These are phyloP conservation scores for Sternotherus odoratus DNA, from an alignment of 2,797 vertebrate species.

Conservation along the genomic window DNA sequence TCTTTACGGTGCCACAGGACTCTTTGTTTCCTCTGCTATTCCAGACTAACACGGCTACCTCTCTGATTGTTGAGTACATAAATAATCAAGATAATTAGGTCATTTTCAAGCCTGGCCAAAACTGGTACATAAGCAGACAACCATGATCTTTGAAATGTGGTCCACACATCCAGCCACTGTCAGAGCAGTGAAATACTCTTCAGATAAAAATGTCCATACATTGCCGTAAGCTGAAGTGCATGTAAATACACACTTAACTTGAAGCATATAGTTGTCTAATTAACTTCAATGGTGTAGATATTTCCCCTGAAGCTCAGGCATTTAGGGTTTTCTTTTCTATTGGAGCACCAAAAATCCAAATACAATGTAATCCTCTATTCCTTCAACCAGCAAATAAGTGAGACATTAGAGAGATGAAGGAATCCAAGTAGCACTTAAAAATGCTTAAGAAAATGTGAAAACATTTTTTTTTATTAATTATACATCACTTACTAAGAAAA, in stretches of 20 bases:
- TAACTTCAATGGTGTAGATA: neutral
- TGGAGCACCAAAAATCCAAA: neutral
- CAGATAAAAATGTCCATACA: neutral
- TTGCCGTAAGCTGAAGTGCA: neutral
- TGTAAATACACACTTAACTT: neutral
- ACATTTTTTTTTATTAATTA: conserved; percentile 26
- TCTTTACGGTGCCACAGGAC: too few species aligned
- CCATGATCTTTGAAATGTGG: neutral
- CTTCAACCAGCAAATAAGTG: neutral
- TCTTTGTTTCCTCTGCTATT: too few species aligned
- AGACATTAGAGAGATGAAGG: neutral
- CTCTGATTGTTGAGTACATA: too few species aligned
- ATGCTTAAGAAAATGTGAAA: neutral
- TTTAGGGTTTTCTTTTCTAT: neutral
- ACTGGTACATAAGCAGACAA: neutral
- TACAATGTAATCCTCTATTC: neutral
- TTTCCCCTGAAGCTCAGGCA: neutral
- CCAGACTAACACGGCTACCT: too few species aligned
- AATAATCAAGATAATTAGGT: neutral
- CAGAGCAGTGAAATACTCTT: neutral
- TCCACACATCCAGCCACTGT: neutral
- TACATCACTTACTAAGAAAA: conserved; percentile 50
- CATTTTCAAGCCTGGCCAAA: neutral
- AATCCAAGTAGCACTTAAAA: neutral
- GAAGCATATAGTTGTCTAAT: neutral